Percentiles rank a stretch among this genome's conserved stretches.
Conservation (phyloP, 2,113 vertebrate species). For the Malurus elegans region DNA sequence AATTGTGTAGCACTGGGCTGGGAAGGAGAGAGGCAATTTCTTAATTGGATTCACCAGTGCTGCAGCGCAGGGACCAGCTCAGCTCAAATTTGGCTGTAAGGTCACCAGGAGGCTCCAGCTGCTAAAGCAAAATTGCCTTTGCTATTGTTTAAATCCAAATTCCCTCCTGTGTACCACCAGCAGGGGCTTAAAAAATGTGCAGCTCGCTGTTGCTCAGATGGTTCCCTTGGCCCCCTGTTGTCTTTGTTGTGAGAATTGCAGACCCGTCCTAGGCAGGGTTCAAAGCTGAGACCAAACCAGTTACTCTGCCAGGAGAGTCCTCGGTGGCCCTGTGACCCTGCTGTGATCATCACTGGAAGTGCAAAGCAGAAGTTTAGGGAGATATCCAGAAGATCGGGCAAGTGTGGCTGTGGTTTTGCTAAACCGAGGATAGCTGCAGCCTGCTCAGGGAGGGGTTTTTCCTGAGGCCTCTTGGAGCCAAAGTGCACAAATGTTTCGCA, state of each 20-base stretch:
- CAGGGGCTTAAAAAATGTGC: neutral
- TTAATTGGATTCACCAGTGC: neutral
- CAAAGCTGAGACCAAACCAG: neutral
- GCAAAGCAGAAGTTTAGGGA: neutral
- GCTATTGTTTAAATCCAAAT: neutral
- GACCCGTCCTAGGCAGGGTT: neutral
- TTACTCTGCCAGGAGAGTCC: neutral
- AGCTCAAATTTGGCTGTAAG: neutral
- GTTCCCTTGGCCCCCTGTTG: neutral
- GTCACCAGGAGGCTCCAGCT: neutral
- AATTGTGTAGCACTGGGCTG: neutral
- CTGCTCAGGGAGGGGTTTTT: neutral
- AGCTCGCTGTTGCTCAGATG: neutral
- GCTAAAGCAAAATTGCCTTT: neutral
- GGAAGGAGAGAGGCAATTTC: neutral
- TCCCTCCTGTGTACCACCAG: neutral
- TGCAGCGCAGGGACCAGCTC: accelerated
- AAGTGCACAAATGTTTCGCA: neutral
- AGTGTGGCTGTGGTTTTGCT: neutral
- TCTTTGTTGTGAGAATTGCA: neutral
- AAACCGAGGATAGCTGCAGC: neutral
- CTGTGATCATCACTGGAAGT: neutral
- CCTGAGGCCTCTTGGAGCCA: neutral
- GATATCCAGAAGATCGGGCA: neutral
- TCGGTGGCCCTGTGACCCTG: neutral